These are phyloP conservation scores for Neotoma lepida DNA, from an alignment of 2,113 vertebrate genomes.

Conservation along the genomic window DNA sequence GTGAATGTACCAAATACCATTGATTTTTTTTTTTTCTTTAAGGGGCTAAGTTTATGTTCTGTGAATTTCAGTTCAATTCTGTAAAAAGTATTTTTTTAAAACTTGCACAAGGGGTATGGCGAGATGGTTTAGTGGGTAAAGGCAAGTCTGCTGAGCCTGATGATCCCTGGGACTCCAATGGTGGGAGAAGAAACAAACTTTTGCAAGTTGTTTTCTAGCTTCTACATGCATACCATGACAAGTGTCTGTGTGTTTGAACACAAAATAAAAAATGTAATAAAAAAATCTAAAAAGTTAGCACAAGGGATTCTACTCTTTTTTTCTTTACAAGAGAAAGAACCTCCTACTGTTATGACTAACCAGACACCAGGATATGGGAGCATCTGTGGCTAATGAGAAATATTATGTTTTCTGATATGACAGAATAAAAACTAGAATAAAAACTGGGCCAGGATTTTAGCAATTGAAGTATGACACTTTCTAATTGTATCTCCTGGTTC, in stretches of 20 bases:
- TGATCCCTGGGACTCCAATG: background rate
- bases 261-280: background rate
- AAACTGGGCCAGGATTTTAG: background rate
- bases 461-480: background rate
- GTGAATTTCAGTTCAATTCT: background rate
- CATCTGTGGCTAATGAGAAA: constrained; percentile 66
- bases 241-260: background rate
- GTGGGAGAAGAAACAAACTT: background rate
- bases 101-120: background rate
- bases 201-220: background rate
- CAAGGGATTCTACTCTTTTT: background rate
- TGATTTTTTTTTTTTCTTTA: background rate
- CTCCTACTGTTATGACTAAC: background rate
- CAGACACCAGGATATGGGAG: background rate
- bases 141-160: background rate
- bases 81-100: background rate
- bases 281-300: background rate
- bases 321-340: background rate
- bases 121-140: background rate
- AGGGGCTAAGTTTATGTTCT: constrained; percentile 9
- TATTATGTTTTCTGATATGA: background rate
- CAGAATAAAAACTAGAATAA: background rate
- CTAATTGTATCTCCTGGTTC: background rate
- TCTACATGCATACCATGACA: background rate
- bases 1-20: background rate